Conservation (phyloP, 2,113 vertebrate species). For the Colossoma macropomum region DNA sequence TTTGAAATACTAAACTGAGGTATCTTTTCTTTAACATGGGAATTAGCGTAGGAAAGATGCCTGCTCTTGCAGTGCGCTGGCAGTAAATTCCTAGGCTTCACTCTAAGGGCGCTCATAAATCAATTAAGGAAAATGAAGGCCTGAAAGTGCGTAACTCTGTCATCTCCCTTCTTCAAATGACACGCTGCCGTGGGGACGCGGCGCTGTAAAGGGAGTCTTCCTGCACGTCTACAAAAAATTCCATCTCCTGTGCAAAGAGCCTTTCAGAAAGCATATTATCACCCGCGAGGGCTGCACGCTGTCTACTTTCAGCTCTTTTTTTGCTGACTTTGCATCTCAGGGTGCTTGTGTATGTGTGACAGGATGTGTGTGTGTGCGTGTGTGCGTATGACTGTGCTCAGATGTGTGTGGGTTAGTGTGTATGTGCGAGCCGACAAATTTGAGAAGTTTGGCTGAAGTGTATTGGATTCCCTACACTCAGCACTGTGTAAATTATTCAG, state of each 20-base stretch:
- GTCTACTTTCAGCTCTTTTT: slow-evolving; percentile 13
- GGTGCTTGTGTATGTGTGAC: slow-evolving; percentile 17
- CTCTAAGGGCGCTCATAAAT: neutral
- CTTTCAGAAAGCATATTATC: slow-evolving; percentile 48
- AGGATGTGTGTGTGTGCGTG: slow-evolving; percentile 19
- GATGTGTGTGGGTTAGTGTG: slow-evolving; percentile 11
- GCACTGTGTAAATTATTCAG: slow-evolving; percentile 63
- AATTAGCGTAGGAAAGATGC: neutral
- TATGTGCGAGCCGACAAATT: slow-evolving; percentile 32
- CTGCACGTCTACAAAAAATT: slow-evolving; percentile 33
- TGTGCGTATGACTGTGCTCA: slow-evolving; percentile 32
- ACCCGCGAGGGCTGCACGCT: slow-evolving; percentile 24
- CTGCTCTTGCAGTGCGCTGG: neutral
- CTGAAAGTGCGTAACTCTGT: neutral
- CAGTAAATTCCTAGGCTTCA: neutral
- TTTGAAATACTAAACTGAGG: neutral
- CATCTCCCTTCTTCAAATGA: slow-evolving; percentile 6
- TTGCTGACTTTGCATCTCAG: slow-evolving; percentile 39
- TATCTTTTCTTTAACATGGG: neutral
- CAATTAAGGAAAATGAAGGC: neutral
- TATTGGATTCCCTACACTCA: slow-evolving; percentile 60
- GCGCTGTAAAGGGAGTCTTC: slow-evolving; percentile 9
- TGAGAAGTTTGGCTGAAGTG: slow-evolving; percentile 54
- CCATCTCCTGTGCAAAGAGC: slow-evolving; percentile 16
- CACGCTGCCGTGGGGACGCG: neutral